Conservation (phyloP, 2,113 vertebrate species). For the Herpetotheres cachinnans region DNA sequence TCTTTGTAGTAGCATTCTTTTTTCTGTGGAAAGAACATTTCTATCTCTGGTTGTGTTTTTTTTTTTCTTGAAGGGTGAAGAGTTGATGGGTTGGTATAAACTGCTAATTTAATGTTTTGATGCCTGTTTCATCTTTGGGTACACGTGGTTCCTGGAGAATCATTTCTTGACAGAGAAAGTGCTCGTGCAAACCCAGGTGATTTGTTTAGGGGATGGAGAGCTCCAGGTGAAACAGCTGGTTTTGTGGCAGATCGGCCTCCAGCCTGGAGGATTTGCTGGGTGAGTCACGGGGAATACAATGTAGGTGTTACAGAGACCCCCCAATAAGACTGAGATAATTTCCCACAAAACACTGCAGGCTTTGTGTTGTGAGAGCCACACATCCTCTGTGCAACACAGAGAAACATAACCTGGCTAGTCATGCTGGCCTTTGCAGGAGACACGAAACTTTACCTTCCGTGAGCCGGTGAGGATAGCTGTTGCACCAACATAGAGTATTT, state of each 20-base stretch:
- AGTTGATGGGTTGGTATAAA: background rate
- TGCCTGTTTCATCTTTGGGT: background rate
- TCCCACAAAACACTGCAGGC: background rate
- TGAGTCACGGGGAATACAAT: background rate
- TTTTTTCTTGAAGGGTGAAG: background rate
- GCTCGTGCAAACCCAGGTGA: background rate
- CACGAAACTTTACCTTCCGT: background rate
- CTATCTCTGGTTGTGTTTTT: background rate
- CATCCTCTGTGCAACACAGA: background rate
- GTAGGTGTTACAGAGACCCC: background rate
- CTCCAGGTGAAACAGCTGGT: background rate
- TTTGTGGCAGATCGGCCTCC: background rate
- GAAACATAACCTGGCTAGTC: background rate
- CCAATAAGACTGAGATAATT: background rate
- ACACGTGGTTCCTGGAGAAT: background rate
- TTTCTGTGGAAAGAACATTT: background rate
- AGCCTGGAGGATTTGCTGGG: background rate
- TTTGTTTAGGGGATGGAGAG: background rate
- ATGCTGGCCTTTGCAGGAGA: background rate
- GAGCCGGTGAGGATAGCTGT: accelerated
- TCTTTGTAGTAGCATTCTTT: background rate
- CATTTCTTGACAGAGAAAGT: background rate
- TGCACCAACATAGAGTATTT: background rate
- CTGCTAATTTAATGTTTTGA: background rate
- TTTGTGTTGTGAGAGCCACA: background rate